Evolutionary conservation across 2,113 vertebrate species (phyloP).

Genomic region (Leptodactylus fuscus): DNA sequence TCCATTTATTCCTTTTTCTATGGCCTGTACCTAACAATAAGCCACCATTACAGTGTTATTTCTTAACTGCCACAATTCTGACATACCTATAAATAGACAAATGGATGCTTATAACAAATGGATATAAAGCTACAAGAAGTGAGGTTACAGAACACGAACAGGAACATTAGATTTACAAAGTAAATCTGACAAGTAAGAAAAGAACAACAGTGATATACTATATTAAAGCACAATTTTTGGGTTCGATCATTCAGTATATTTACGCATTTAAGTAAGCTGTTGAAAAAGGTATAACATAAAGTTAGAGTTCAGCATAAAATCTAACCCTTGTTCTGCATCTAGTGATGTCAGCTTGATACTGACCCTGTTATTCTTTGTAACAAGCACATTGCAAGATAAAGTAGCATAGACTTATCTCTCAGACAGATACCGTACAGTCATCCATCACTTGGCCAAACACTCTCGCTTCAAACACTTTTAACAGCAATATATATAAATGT

Average conservation of each 20-base stretch:
- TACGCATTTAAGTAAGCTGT: neutral
- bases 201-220: neutral
- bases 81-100: neutral
- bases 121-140: neutral
- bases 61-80: neutral
- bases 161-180: neutral
- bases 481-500: constrained; percentile 1
- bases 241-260: neutral
- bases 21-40: too few species aligned
- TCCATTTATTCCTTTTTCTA: neutral
- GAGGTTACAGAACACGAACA: constrained; percentile 1
- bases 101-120: neutral
- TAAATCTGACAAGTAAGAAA: neutral
- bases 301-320: neutral
- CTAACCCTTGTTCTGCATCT: neutral
- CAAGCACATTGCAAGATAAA: constrained; percentile 24
- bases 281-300: neutral
- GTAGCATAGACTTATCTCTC: neutral
- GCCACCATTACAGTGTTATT: neutral
- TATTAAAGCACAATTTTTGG: neutral
- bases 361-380: neutral
- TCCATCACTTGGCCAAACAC: constrained; percentile 38
- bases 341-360: neutral
- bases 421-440: constrained; percentile 17
- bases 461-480: neutral